These are phyloP conservation scores for Drosophila limbata DNA, from an alignment of 2,888 invertebrate species.

Conservation along the genomic window DNA sequence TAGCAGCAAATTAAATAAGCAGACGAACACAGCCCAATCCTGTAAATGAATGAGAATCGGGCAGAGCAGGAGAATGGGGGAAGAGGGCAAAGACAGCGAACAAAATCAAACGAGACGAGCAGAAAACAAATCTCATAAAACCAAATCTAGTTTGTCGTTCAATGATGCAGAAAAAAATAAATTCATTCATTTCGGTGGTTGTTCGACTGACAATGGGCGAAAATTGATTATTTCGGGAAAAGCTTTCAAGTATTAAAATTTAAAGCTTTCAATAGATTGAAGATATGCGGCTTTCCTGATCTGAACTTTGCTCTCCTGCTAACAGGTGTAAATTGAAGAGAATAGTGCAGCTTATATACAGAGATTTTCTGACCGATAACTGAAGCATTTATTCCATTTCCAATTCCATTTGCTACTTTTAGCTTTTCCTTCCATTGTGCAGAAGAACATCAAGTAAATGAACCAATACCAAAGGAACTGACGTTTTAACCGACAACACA, in stretches of 20 bases:
- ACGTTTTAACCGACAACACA: slow-evolving; percentile 70
- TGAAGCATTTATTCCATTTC: neutral
- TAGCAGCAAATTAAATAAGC: slow-evolving; percentile 82
- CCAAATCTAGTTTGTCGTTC: slow-evolving; percentile 80
- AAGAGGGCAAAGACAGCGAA: slow-evolving; percentile 1
- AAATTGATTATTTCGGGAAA: slow-evolving; percentile 27
- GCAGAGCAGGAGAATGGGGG: neutral
- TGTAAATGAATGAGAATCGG: slow-evolving; percentile 54
- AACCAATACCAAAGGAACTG: slow-evolving; percentile 69
- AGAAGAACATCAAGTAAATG: slow-evolving; percentile 70
- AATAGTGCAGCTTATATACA: neutral
- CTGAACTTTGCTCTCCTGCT: neutral
- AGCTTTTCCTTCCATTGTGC: slow-evolving; percentile 38
- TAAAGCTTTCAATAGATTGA: neutral
- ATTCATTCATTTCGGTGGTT: slow-evolving; percentile 56
- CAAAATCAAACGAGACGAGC: slow-evolving; percentile 62
- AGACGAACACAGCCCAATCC: slow-evolving; percentile 55
- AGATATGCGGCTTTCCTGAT: neutral
- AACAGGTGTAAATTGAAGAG: neutral
- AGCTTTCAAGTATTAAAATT: slow-evolving; percentile 2
- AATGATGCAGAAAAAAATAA: slow-evolving; percentile 77
- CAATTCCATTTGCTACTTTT: neutral
- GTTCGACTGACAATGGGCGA: slow-evolving; percentile 50
- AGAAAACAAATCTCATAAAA: slow-evolving; percentile 78
- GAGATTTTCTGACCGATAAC: neutral